Evolutionary conservation across 2,113 vertebrate species (phyloP), one percentile per base, ranked within the genome.

Genomic region (Uropsilus gracilis): DNA sequence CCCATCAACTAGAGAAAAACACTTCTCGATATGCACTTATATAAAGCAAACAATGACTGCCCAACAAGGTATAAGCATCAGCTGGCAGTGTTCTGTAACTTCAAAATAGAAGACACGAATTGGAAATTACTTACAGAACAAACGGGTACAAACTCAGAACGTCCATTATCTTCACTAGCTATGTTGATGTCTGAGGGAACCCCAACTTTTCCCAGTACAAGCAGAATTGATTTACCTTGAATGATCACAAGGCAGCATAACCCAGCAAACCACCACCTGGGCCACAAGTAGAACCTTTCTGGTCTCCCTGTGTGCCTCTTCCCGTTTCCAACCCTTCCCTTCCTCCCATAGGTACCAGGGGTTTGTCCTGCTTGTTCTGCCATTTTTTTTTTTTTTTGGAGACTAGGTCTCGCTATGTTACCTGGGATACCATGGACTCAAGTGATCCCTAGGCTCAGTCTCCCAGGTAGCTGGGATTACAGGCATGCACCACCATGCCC

Each of bases 111-210:
- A 86, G 13, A 69, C 57, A 85, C 66, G 89, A 39, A 63, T 26
- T 88, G 72, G 68, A 86, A 92, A 89, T 93, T 7, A 94, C 93
- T 89, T 69, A 87, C 26, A 96, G 78, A 90, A 87, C 34, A 37
- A 50, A 61, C 34, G 50, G 37, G 76, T 69, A 89, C 78, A 96
- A 78, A 77, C 32, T 61, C 0, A 91, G 69, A 69, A 81, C 20
- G 17, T 50, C 53, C 10, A 2, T 64, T 75, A 72, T 44, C 20
- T 57, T 34, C 5, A 84, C 46, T 34, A 44, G 75, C 71, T 37
- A 39, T 1, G 28, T 20, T 39, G 5, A n/a, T 50, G 53, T 68
- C 77, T 46, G 50, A 59, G 37, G 34, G 64, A 78, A 72, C 5
- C 9, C 46, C 68, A 11, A 34, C 22, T 48, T 30, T 61, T 32